A percentile compares a stretch with the other conserved stretches of the same genome.
phyloP scores from a whole-genome alignment of 2,888 invertebrate genomes.

The Scrobipalpa costella region DNA sequence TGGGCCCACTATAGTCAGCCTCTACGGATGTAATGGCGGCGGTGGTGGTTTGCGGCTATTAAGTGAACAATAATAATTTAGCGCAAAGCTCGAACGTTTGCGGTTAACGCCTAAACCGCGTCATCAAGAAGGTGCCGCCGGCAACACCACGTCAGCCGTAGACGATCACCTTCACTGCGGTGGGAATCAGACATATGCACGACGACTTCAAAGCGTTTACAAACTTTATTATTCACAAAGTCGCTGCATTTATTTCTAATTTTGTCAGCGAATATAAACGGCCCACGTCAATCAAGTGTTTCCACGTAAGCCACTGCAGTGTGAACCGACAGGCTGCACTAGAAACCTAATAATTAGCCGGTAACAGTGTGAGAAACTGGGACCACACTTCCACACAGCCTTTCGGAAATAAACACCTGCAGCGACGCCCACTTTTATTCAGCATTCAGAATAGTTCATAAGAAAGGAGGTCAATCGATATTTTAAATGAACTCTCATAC shows the following conservation, averaged over 20 bases:
- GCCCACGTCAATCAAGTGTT: constrained; percentile 13
- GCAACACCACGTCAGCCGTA: not conserved
- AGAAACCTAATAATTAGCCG: not conserved
- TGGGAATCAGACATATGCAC: not conserved
- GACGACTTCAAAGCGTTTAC: not conserved
- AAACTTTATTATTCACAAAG: constrained; percentile 3
- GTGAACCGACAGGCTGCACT: constrained; percentile 34
- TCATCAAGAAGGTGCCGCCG: constrained; percentile 38
- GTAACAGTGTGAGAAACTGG: constrained; percentile 28
- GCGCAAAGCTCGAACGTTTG: constrained; percentile 33
- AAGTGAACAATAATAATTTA: constrained; percentile 42
- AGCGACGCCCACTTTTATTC: constrained; percentile 28
- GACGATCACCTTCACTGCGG: constrained; percentile 4
- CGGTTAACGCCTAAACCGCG: constrained; percentile 50
- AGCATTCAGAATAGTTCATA: constrained; percentile 31
- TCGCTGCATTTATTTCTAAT: not conserved
- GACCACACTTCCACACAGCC: constrained; percentile 12
- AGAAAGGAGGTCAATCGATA: constrained; percentile 52
- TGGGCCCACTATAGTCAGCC: constrained; percentile 37
- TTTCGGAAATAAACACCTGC: constrained; percentile 35
- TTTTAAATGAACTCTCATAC: constrained; percentile 29
- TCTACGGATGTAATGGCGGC: constrained; percentile 41
- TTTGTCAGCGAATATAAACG: constrained; percentile 8
- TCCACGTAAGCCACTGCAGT: constrained; percentile 25
- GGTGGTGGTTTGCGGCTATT: constrained; percentile 44